Evolutionary conservation across 2,797 vertebrate genomes (phyloP), one percentile per base, ranked within the genome.

Genomic region (Rhinatrema bivittatum): DNA sequence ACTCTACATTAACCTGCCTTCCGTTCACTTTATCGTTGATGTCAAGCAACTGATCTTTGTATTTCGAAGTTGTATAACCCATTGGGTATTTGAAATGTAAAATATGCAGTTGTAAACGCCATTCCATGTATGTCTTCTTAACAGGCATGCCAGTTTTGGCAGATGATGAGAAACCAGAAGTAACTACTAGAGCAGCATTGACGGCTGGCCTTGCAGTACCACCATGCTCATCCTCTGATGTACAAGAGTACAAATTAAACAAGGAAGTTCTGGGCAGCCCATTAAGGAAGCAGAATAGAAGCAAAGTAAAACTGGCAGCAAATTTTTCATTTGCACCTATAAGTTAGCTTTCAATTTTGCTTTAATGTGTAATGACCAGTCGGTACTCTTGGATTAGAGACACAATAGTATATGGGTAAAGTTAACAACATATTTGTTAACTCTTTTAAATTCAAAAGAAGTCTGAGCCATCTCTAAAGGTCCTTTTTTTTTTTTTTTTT

Each of bases 271-370:
- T 19, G 3, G 89, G 89, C 60, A 95, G 92, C 62, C 92, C 94
- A 25, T 75, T 81, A 71, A 92, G 82, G 73, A 91, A 82, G 72
- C 79, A 82, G 19, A 56, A 77, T 14, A 91, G 94, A 66, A 92
- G 72, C 68, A 85, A 85, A 74, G 87, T 97, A 36, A 94, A 86
- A 69, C 76, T 99, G 37, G 94, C 94, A 26, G 94, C 93, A 47
- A 98, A 97, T 60, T 99, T 99, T 46, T 93, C 92, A n/a, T 85
- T 93, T 60, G 79, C 87, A 6, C 76, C 85, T 43, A 62, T 84
- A 66, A 84, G 86, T 39, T 85, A 82, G 69, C 75, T 84, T 72
- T 86, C 78, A 76, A 46, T 53, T 32, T 46, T 25, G 14, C 46
- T 54, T 52, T 49, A 53, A 35, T 44, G 38, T 66, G 62, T 51